Evolutionary conservation across 2,113 vertebrate genomes (phyloP).

Genomic region (Panthera leo): DNA sequence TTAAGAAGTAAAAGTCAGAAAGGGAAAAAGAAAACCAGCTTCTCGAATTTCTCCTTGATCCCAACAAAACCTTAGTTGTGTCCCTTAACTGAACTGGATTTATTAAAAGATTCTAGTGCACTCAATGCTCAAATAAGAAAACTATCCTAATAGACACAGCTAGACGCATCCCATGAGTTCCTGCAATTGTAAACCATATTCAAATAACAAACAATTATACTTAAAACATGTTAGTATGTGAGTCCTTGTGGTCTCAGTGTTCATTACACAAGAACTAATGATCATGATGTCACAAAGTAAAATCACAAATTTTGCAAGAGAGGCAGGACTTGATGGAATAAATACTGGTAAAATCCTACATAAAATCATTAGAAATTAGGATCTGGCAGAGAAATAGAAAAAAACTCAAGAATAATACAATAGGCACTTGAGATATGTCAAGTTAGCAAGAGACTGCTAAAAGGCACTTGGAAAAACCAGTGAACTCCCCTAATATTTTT

Average conservation of each 20-base stretch:
- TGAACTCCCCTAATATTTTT: not conserved
- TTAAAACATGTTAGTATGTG: not conserved
- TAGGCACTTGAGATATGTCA: not conserved
- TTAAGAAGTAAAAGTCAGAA: not conserved
- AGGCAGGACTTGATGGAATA: not conserved
- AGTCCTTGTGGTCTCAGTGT: not conserved
- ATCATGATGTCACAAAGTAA: slow-evolving; percentile 17
- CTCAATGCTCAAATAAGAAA: not conserved
- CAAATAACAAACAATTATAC: slow-evolving; percentile 32
- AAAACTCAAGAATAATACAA: not conserved
- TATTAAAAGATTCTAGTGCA: not conserved
- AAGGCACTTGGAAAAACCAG: not conserved
- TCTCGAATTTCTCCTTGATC: not conserved
- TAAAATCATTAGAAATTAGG: not conserved
- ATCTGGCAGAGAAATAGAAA: not conserved
- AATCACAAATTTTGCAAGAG: slow-evolving; percentile 30
- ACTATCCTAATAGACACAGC: not conserved
- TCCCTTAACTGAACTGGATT: not conserved
- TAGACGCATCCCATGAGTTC: not conserved
- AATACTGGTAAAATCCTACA: not conserved
- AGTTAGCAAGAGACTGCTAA: not conserved
- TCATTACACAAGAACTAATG: not conserved
- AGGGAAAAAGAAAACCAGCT: not conserved
- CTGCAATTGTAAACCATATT: slow-evolving; percentile 3
- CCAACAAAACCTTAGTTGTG: not conserved